Conservation (phyloP, 2,113 vertebrate genomes). For the Nyctibius bracteatus region DNA sequence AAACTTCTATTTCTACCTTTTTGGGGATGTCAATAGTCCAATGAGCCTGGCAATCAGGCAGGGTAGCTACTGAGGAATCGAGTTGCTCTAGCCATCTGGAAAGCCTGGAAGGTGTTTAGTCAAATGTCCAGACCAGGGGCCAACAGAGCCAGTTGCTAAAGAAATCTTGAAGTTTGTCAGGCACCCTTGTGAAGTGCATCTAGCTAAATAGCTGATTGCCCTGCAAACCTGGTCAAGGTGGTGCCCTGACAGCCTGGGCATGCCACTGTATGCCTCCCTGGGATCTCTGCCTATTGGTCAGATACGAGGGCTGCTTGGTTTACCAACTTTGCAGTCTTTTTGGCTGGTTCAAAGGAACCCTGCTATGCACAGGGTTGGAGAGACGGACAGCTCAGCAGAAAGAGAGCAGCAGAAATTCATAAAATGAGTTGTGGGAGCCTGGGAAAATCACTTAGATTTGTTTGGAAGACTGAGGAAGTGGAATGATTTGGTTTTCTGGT, state of each 20-base stretch:
- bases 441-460: background rate
- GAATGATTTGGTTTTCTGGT: background rate
- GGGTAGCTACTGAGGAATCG: accelerated
- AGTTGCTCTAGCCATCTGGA: background rate
- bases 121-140: background rate
- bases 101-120: background rate
- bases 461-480: background rate
- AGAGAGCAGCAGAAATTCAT: background rate
- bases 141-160: background rate
- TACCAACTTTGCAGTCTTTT: background rate
- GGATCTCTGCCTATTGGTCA: background rate
- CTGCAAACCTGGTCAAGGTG: background rate
- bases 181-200: background rate
- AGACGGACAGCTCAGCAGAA: background rate
- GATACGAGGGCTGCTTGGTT: background rate
- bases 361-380: background rate
- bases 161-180: background rate
- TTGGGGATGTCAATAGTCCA: background rate
- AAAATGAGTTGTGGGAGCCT: background rate
- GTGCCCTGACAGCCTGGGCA: background rate
- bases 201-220: background rate
- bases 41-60: background rate
- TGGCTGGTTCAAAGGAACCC: background rate
- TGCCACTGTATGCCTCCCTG: background rate
- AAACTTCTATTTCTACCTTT: background rate